phyloP scores from a whole-genome alignment of 2,797 vertebrate species.

The Stomatorhinus walkeri region DNA sequence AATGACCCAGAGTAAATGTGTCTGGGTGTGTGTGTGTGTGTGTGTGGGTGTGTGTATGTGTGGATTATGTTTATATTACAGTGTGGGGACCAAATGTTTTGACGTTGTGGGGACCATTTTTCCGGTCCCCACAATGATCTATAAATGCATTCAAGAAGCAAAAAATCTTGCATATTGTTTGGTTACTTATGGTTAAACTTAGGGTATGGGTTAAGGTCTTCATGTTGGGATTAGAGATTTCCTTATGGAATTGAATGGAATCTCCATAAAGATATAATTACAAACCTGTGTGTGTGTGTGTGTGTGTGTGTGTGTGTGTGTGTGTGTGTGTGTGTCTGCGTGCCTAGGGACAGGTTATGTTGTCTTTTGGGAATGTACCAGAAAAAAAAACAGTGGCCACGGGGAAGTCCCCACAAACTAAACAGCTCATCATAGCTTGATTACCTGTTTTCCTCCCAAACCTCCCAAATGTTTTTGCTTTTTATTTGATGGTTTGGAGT shows the following conservation, averaged over 20 bases:
- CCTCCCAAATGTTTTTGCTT: background rate
- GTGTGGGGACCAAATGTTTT: background rate
- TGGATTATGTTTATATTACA: background rate
- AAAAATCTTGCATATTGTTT: background rate
- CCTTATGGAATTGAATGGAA: background rate
- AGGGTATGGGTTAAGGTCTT: background rate
- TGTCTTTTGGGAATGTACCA: background rate
- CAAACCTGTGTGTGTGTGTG: no score
- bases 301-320: no score
- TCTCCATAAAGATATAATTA: background rate
- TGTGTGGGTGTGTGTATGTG: background rate
- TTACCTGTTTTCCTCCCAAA: background rate
- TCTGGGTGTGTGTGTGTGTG: background rate
- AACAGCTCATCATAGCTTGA: background rate
- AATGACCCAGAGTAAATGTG: background rate
- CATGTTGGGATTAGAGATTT: background rate
- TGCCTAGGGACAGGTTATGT: background rate
- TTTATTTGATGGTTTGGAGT: background rate
- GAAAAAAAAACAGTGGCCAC: background rate
- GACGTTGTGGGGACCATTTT: background rate
- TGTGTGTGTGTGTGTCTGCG: background rate
- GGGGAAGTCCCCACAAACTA: conserved; percentile 6
- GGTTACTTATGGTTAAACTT: background rate
- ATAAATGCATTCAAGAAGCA: background rate
- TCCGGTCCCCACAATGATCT: background rate